phyloP scores from a whole-genome alignment of 1,140 invertebrate species.

The Oreohelix idahoensis region DNA sequence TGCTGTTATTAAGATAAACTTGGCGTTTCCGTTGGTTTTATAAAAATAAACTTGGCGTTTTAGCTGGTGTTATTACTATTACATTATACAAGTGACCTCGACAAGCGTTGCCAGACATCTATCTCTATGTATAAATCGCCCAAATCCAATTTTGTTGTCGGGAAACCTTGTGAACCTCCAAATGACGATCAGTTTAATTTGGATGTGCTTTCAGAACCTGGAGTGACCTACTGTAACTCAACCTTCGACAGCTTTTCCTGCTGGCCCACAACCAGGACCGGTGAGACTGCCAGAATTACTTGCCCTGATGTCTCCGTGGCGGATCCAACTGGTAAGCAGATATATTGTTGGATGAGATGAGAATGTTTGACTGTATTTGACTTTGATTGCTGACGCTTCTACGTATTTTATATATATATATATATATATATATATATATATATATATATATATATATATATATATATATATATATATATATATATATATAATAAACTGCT shows the following conservation, averaged over 20 bases:
- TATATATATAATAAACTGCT: no score
- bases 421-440: no score
- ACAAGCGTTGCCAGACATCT: no score
- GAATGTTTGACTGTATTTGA: neutral
- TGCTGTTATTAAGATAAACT: no score
- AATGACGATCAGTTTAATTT: neutral
- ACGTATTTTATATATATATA: no score
- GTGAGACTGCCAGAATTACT: slow-evolving; percentile 78
- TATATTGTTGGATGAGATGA: neutral
- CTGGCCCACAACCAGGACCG: slow-evolving; percentile 82
- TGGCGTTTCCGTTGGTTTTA: no score
- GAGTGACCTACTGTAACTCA: slow-evolving; percentile 42
- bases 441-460: no score
- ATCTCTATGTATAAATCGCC: neutral
- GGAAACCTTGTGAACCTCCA: neutral
- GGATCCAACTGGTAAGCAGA: neutral
- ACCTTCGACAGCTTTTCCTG: slow-evolving; percentile 81
- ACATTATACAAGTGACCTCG: no score
- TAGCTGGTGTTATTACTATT: no score
- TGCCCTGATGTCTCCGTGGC: slow-evolving; percentile 76
- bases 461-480: no score
- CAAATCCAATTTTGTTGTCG: neutral
- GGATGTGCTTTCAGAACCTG: slow-evolving; percentile 15
- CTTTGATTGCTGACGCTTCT: no score
- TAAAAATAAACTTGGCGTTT: no score